Evolutionary conservation across 64 coral and sea anemone genomes (phyloP).

Genomic region (Acropora tenuis): DNA sequence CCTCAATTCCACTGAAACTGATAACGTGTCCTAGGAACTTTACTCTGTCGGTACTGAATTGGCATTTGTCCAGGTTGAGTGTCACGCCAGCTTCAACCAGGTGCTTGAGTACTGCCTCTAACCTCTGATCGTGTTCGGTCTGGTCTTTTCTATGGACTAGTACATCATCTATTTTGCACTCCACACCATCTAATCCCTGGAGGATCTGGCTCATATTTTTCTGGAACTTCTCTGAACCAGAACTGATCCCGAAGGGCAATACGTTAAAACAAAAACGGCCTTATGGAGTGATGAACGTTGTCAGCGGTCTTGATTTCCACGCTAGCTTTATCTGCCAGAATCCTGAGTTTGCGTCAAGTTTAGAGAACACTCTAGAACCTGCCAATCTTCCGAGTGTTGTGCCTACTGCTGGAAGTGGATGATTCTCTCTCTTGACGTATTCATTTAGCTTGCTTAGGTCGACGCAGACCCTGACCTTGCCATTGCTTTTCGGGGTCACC

Average conservation of each 20-base stretch:
- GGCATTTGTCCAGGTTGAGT: constrained; percentile 29
- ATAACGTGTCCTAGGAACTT: constrained; percentile 4
- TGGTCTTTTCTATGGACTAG: constrained; percentile 20
- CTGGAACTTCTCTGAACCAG: not conserved
- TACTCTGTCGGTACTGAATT: not conserved
- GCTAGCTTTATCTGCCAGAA: not conserved
- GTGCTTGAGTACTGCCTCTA: not conserved
- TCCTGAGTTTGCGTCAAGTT: not conserved
- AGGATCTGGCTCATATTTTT: constrained; percentile 36
- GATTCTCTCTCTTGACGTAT: not conserved
- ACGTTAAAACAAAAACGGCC: too few relatives aligned
- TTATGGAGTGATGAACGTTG: not conserved
- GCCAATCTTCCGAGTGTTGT: too few relatives aligned
- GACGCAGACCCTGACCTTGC: not conserved
- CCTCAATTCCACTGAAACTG: too few relatives aligned
- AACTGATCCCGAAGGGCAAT: too few relatives aligned
- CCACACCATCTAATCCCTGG: not conserved
- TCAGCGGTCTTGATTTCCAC: not conserved
- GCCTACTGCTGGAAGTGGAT: too few relatives aligned
- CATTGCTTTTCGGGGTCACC: too few relatives aligned
- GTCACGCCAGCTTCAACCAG: constrained; percentile 18
- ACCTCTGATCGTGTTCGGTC: constrained; percentile 5
- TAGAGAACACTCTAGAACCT: too few relatives aligned
- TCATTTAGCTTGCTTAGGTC: constrained; percentile 1
- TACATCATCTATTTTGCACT: constrained; percentile 19